Conservation (phyloP, 2,797 vertebrate species). For the Sylvia borin region DNA sequence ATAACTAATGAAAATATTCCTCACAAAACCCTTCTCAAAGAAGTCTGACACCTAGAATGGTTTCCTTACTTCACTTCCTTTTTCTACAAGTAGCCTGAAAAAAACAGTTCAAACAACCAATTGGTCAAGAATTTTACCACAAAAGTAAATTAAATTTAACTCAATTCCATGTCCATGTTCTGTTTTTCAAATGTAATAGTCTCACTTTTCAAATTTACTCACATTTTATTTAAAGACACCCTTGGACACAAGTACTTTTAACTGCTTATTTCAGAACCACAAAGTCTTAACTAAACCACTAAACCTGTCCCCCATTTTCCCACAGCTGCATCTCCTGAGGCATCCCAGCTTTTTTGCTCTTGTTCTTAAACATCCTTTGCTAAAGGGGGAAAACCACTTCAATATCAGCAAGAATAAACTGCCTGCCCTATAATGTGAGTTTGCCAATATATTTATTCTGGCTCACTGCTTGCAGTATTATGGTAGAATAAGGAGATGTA, state of each 20-base stretch:
- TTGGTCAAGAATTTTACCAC: not conserved
- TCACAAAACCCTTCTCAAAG: not conserved
- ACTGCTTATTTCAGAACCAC: not conserved
- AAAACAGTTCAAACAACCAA: not conserved
- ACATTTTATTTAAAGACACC: not conserved
- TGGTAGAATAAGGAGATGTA: conserved; percentile 61
- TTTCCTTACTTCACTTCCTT: not conserved
- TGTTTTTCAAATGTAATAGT: not conserved
- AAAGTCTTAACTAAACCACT: not conserved
- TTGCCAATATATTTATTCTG: conserved; percentile 69
- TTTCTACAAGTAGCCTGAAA: not conserved
- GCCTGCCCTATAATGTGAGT: conserved; percentile 57
- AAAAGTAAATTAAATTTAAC: not conserved
- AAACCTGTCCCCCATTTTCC: not conserved
- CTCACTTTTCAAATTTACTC: not conserved
- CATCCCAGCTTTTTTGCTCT: conserved; percentile 34
- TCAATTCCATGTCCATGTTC: not conserved
- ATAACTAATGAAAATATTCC: not conserved
- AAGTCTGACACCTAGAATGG: not conserved
- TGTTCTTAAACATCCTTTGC: conserved; percentile 51
- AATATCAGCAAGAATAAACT: conserved; percentile 20
- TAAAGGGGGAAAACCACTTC: conserved; percentile 11
- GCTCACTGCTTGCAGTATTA: conserved; percentile 67
- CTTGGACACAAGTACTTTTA: not conserved
- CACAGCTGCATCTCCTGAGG: not conserved